Evolutionary conservation across 2,797 vertebrate genomes (phyloP), one percentile per base, ranked within the genome.

Genomic region (Melanotaenia boesemani): DNA sequence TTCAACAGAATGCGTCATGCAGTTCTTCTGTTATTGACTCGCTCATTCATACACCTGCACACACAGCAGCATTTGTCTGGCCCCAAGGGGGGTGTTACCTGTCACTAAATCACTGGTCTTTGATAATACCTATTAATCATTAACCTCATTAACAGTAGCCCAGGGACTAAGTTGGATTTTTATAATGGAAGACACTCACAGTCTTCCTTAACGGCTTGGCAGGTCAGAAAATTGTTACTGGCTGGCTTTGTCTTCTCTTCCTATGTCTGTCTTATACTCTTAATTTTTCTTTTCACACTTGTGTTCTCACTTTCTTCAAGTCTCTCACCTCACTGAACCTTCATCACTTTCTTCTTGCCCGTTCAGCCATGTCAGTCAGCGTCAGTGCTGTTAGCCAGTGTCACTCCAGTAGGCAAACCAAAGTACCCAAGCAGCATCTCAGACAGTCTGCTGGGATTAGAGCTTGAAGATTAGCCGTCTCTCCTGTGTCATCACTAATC

Each of bases 81-180:
- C 57, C 89, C 83, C 83, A 55, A 60, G 90, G 90, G 86, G 87
- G 74, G 85, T 86, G 82, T 84, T 87, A 86, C 81, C 82, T 85
- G 87, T 89, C 88, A 89, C 80, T 88, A 84, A 89, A 93, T 92
- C 90, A 93, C 92, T 93, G 82, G 91, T 91, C 83, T 91, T 67
- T 85, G 77, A 92, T 92, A 92, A 92, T 90, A 88, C 82, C 89
- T 83, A 93, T 92, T 83, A 87, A 92, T 91, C 90, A 82, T 78
- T 76, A 67, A n/a, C 34, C 84, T 92, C 88, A 92, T 93, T 93
- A 94, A 88, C 77, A 68, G 72, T 80, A 78, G 87, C 89, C 86
- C 55, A 74, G 90, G 89, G 92, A 91, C 76, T 67, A 63, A 75
- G 59, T 72, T 91, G 90, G 83, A 90, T 91, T 91, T 93, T 91